Base-by-base conservation (phyloP, 2,888 invertebrate species). In the Sarcophaga variegata region DNA sequence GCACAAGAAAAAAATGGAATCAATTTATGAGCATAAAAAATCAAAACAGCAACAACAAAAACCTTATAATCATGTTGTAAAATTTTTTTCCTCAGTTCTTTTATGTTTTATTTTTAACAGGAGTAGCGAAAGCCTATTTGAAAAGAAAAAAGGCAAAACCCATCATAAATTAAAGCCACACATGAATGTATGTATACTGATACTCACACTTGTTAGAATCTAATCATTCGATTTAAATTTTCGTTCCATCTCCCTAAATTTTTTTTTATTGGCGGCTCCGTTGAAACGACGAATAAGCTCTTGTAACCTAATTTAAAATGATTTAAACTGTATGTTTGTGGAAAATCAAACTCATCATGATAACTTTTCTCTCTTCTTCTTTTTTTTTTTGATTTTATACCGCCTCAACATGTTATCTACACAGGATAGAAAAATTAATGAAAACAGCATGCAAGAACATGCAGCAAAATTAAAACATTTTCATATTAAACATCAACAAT, bases 141-240 rank as follows among this genome's bases (percentile, higher is more conserved):
- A 77, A 86, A 59, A 54, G 63, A 47, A 74, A 79, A 63, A 54
- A 81, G 81, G 74, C 69, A 82, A 71, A 67, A 54, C 79, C 75
- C 79, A 75, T 76, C 79, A 82, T 82, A 79, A 81, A 81, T 81
- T 85, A 59, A 84, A 11, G 14, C 59, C 62, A 22, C 20, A 78
- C 54, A n/a, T n/a, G n/a, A n/a, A 72, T 27, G 54, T 60, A 49
- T 22, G 3, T 14, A 66, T 20, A 66, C 25, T 11, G 5, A 66
- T 45, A 22, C 25, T 37, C 72, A 37, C 10, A 59, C 59, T 37
- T 20, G 25, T 47, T 66, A 17, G 64, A n/a, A 71, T 37, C 37
- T 80, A 69, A 78, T 62, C 25, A 17, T 45, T 27, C 70, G 59
- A 64, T 17, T 59, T 59, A 4, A 63, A 47, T 12, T 69, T 75